phyloP scores from a whole-genome alignment of 2,797 vertebrate species.

The Onychomys arenicola region DNA sequence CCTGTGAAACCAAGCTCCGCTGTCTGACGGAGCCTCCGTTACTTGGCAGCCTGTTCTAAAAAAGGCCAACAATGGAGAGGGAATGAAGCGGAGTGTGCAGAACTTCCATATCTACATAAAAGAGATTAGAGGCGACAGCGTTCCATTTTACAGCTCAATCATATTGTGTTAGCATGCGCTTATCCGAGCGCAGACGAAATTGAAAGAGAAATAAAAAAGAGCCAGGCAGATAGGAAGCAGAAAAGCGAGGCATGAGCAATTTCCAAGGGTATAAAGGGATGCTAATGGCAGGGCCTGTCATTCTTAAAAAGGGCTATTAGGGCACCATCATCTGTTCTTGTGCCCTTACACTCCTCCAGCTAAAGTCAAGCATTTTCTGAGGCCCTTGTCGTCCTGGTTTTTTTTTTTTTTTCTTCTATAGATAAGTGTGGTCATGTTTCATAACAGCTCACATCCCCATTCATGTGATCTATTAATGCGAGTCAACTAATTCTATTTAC shows the following conservation, averaged over 20 bases:
- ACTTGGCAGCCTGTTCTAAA: constrained; percentile 86
- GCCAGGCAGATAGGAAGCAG: constrained; percentile 94
- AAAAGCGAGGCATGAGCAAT: constrained; percentile 95
- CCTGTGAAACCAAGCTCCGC: constrained; percentile 90
- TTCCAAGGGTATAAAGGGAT: constrained; percentile 95
- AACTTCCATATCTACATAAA: constrained; percentile 96
- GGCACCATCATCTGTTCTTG: constrained; percentile 91
- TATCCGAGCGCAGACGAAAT: constrained; percentile 94
- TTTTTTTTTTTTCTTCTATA: constrained; percentile 74
- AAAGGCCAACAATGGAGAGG: constrained; percentile 88
- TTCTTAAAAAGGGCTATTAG: constrained; percentile 96
- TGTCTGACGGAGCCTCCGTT: constrained; percentile 88
- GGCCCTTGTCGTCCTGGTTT: constrained; percentile 90
- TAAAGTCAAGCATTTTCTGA: constrained; percentile 96
- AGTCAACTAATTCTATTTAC: constrained; percentile 93
- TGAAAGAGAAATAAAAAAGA: constrained; percentile 98
- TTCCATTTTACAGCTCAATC: constrained; percentile 96
- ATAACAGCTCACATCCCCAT: constrained; percentile 92
- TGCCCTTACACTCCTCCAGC: constrained; percentile 91
- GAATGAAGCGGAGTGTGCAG: constrained; percentile 92
- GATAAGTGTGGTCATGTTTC: constrained; percentile 92
- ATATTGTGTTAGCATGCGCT: constrained; percentile 95
- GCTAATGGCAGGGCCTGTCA: constrained; percentile 96
- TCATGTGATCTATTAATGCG: constrained; percentile 91
- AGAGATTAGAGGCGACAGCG: constrained; percentile 96